These are phyloP conservation scores for Beaufortia kweichowensis DNA, from an alignment of 2,113 vertebrate species.

Conservation along the genomic window DNA sequence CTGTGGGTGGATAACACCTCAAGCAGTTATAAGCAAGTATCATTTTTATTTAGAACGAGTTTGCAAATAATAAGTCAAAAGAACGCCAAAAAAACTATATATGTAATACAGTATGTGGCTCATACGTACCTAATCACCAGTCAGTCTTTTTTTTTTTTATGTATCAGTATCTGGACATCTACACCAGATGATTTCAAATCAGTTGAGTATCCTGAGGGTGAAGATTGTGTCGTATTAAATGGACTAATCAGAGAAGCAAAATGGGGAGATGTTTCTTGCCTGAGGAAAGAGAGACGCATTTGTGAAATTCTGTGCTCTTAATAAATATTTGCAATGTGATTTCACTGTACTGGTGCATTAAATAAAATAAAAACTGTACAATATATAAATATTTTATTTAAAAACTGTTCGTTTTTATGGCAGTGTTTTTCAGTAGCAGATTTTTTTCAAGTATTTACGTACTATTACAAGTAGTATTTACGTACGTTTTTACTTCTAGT, in stretches of 20 bases:
- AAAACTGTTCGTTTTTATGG: no score
- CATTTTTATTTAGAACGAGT: no score
- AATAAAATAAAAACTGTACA: neutral
- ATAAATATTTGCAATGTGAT: neutral
- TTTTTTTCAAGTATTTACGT: no score
- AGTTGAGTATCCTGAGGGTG: neutral
- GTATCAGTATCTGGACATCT: neutral
- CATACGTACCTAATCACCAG: no score
- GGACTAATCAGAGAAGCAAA: neutral
- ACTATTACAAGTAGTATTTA: no score
- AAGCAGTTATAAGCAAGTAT: neutral
- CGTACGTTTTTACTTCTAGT: no score
- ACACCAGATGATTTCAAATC: slow-evolving; percentile 8
- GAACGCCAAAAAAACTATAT: no score
- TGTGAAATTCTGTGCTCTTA: slow-evolving; percentile 4
- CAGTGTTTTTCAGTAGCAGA: no score
- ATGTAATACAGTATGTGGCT: no score
- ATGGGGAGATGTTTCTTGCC: slow-evolving; percentile 29
- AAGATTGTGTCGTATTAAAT: slow-evolving; percentile 22
- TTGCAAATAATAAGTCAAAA: no score
- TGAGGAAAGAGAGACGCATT: neutral
- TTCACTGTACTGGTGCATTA: neutral
- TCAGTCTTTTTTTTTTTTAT: neutral
- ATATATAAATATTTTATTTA: neutral
- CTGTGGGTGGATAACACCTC: slow-evolving; percentile 1